Evolutionary conservation across 35 echinoderm and acorn worm species (phyloP), one percentile per base, ranked within the genome.

Genomic region (Lytechinus variegatus): DNA sequence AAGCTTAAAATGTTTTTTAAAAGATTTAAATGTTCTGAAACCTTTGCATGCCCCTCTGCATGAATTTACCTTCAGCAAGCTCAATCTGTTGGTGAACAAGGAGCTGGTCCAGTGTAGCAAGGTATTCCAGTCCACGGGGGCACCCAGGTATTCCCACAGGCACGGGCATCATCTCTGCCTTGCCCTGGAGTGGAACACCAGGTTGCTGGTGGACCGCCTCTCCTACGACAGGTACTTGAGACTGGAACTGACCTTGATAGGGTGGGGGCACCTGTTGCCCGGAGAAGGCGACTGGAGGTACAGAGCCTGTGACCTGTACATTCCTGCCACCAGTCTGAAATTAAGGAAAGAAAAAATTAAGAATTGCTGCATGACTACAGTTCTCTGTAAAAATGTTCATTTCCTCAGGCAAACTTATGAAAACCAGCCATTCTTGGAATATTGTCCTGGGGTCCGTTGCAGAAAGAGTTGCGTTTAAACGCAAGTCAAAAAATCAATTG

Each of bases 41-140:
- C 33, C 33, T 44, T 44, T 44, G 33, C 33, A 2, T 44, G 33
- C 16, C 87, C 1, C 27, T 11, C 91, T 52, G 16, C 33, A 4
- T 44, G 33, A 54, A 33, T 53, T 93, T 93, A 93, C 92, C 24
- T 93, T 93, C 92, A 54, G 92, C 92, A 16, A 93, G 54, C n/a
- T 93, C 92, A 6, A 93, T 96, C 91, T 96, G 95, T 56, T 97
- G 97, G 61, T 97, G 91, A 9, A 97, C 94, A 8, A 97, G 86
- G 16, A 97, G 24, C 57, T 97, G 97, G 86, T 97, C 95, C 33
- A 97, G 54, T 13, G 92, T 86, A 28, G 95, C 71, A 5, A 97
- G 87, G 95, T 97, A 97, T 52, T 97, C 97, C 8, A 97, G 95
- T 13, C 97, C 97, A 13, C 92, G 95, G 29, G 97, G 96, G 54